Evolutionary conservation across 2,113 vertebrate species (phyloP), one percentile per base, ranked within the genome.

Genomic region (Nematolebias whitei): DNA sequence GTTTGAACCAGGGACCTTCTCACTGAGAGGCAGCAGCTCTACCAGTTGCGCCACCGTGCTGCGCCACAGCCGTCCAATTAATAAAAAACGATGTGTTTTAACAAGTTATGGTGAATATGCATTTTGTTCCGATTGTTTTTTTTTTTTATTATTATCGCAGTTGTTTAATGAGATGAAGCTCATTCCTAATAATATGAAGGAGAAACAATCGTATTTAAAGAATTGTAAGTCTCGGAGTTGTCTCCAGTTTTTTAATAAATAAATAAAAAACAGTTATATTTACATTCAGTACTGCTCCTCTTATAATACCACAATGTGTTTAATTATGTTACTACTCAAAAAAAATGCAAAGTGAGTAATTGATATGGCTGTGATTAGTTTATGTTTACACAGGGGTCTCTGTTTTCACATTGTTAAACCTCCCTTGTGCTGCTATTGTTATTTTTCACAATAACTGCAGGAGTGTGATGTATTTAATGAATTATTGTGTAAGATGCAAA

Each of bases 191-290:
- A 2, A 38, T 45, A 14, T 16, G 45, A 20, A 41, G 54, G 7
- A 29, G n/a, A n/a, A n/a, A n/a, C n/a, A n/a, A 40, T 2, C 9
- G 39, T 2, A 18, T 48, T 22, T 13, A 6, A 50, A 18, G 14
- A 23, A 48, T 16, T 29, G 20, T 15, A 10, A 66, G n/a, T 22
- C 44, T 19, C 48, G 40, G 22, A 50, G 19, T 14, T 32, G 35
- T 61, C 9, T 53, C 15, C 38, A 11, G 49, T 70, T 53, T 63
- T 41, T 9, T 29, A 53, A 20, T 52, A 16, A 48, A 51, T 19
- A 59, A n/a, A n/a, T n/a, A n/a, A n/a, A 45, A 45, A 6, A 44
- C 7, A 5, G 13, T 67, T 35, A 14, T 47, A 13, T 65, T 48
- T 43, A 23, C 53, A 43, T 35, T 53, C 19, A 39, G 11, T 16